Base-by-base conservation (phyloP, 2,113 vertebrate species). In the Poecile atricapillus region DNA sequence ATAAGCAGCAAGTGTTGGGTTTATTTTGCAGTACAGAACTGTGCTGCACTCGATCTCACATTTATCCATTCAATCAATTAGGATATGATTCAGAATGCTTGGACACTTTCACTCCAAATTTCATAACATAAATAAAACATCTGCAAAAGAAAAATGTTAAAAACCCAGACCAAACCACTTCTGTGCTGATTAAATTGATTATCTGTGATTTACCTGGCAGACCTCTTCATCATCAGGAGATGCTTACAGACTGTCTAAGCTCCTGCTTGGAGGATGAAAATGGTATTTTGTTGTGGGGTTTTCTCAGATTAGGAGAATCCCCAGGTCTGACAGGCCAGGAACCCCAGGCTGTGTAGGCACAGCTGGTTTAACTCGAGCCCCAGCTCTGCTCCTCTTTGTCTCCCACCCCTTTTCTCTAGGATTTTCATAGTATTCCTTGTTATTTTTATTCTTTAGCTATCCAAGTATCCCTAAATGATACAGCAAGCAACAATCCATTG, bases 231-330 rank as follows among this genome's bases (percentile, higher is more conserved):
- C 52, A 60, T 60, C 44, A 30, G 83, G 39, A 31, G 23, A 30
- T 1, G 1, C 11, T 88, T 5, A 6, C 3, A 6, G 11, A 13
- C 13, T 37, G 7, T 49, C 53, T 25, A 70, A 15, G n/a, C 20
- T 83, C n/a, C 62, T 69, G 2, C 12, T 35, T 47, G 37, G 37
- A 80, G 47, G n/a, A 46, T 15, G 15, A 59, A 73, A 37, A 27
- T 37, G 30, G 30, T 60, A 3, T 55, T 71, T 9, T 41, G 14
- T 46, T 2, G 1, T 37, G 28, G 23, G 18, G 5, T 35, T 88
- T 68, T 46, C 63, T 41, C 19, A 47, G 24, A 16, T 31, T 21
- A 52, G 71, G 50, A 31, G 31, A 74, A 53, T 2, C n/a, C 44
- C 35, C 21, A 63, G 8, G 10, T 64, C 41, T 52, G 52, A 15